Evolutionary conservation across 2,888 invertebrate genomes (phyloP).

Genomic region (Drosophila mettleri): DNA sequence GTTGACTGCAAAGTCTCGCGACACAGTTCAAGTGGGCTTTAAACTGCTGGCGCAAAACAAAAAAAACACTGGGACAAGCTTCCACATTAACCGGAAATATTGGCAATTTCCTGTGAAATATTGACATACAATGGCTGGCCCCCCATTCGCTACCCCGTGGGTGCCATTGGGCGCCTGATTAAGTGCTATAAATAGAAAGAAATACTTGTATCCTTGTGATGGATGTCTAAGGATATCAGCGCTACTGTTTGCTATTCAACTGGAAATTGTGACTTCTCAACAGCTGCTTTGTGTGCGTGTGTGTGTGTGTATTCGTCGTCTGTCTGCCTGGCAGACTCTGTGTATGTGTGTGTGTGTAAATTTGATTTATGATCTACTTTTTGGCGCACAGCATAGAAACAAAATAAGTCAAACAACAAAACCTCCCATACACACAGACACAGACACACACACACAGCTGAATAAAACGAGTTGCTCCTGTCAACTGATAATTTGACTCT

Average conservation of each 20-base stretch:
- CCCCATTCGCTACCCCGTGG: neutral
- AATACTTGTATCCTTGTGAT: slow-evolving; percentile 63
- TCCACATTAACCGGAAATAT: slow-evolving; percentile 74
- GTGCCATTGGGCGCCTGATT: slow-evolving; percentile 53
- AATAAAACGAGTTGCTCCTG: slow-evolving; percentile 52
- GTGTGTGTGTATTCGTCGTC: slow-evolving; percentile 8
- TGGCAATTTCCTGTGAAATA: slow-evolving; percentile 71
- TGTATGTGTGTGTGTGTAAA: slow-evolving; percentile 34
- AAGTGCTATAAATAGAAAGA: slow-evolving; percentile 75
- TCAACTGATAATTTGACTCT: slow-evolving; percentile 65
- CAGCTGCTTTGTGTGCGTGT: slow-evolving; percentile 18
- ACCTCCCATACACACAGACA: neutral
- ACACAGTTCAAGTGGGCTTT: slow-evolving; percentile 27
- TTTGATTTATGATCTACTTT: slow-evolving; percentile 71
- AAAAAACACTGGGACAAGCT: slow-evolving; percentile 35
- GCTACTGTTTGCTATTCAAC: slow-evolving; percentile 16
- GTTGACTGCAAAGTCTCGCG: slow-evolving; percentile 2
- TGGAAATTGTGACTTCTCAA: slow-evolving; percentile 29
- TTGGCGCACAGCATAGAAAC: slow-evolving; percentile 31
- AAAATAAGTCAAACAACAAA: slow-evolving; percentile 39
- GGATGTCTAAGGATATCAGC: slow-evolving; percentile 58
- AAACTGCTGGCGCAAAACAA: slow-evolving; percentile 12
- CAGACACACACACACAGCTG: neutral
- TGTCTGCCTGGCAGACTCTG: slow-evolving; percentile 10
- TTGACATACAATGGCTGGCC: slow-evolving; percentile 37